phyloP scores from a whole-genome alignment of 2,113 vertebrate genomes.

The Cyphomyrus plagiostoma region DNA sequence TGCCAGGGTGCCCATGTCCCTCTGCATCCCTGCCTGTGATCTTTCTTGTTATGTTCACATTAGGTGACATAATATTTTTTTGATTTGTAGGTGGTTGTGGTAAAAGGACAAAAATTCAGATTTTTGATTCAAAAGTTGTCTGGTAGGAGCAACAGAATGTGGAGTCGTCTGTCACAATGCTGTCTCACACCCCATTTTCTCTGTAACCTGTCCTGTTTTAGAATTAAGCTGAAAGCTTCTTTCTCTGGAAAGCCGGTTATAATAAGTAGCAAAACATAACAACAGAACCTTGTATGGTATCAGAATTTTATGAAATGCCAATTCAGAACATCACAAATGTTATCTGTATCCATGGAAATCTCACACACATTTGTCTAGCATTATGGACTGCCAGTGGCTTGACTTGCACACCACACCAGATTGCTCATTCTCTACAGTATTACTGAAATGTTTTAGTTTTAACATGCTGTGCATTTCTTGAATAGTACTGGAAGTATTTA shows the following conservation, averaged over 20 bases:
- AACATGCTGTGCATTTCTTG: background rate
- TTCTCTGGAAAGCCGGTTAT: background rate
- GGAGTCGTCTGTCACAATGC: background rate
- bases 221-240: background rate
- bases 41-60: background rate
- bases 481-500: background rate
- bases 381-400: background rate
- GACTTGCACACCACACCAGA: background rate
- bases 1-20: background rate
- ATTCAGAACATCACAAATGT: background rate
- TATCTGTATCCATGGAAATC: background rate
- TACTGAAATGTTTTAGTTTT: background rate
- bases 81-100: background rate
- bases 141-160: background rate
- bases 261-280: background rate
- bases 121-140: background rate
- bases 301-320: background rate
- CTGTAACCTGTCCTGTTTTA: background rate
- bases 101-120: background rate
- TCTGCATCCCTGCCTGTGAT: background rate
- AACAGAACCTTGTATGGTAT: background rate
- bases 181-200: too few species aligned
- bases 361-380: background rate
- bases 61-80: background rate
- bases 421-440: background rate